These are phyloP conservation scores for Diachasmimorpha longicaudata DNA, from an alignment of 1,140 invertebrate genomes.

Conservation along the genomic window DNA sequence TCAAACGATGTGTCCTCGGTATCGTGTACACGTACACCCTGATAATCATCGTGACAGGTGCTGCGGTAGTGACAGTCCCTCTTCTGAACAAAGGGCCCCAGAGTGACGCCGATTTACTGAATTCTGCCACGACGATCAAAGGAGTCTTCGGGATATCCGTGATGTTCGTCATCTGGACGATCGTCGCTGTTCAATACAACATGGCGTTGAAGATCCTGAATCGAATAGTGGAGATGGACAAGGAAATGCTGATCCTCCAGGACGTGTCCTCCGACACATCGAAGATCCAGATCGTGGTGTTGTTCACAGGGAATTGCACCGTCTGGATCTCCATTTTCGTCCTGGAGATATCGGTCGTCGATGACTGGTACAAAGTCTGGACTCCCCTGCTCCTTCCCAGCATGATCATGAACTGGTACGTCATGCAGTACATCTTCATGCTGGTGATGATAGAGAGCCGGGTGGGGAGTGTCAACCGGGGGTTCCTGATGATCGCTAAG, in stretches of 20 bases:
- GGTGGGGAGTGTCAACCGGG: neutral
- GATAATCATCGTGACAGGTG: neutral
- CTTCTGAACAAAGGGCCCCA: neutral
- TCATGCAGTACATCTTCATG: conserved; percentile 5
- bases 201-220: neutral
- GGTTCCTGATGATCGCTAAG: neutral
- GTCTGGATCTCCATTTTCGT: neutral
- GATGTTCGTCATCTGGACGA: neutral
- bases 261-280: neutral
- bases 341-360: neutral
- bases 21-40: neutral
- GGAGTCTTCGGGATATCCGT: neutral
- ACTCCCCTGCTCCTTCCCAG: neutral
- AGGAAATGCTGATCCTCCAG: neutral
- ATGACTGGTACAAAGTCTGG: neutral
- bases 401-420: neutral
- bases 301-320: neutral
- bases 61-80: neutral
- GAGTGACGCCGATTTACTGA: neutral
- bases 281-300: neutral
- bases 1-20: neutral
- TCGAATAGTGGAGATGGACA: neutral
- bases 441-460: neutral
- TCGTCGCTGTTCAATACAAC: neutral
- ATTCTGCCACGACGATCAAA: neutral